Percentiles rank a stretch among this genome's conserved stretches.
Evolutionary conservation across 2,888 invertebrate genomes (phyloP).

Genomic region (Eledona agricola): DNA sequence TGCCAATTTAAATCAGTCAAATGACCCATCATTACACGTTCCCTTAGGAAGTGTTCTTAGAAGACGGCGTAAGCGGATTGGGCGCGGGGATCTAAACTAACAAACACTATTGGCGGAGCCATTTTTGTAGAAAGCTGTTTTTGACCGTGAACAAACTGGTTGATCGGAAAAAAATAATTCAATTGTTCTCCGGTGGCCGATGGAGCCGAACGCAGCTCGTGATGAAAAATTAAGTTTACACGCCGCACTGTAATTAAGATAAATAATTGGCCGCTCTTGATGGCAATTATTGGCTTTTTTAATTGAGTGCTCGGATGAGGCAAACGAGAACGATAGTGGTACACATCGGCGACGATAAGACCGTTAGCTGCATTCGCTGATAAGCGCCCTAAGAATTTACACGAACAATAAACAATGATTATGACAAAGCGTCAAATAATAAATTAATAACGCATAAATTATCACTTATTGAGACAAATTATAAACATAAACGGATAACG

Average conservation of each 20-base stretch:
- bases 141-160: conserved; percentile 30
- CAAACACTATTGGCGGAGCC: neutral
- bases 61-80: too few relatives aligned
- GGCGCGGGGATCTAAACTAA: conserved; percentile 7
- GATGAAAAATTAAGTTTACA: conserved; percentile 29
- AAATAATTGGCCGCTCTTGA: conserved; percentile 25
- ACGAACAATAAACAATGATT: conserved; percentile 19
- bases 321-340: conserved; percentile 8
- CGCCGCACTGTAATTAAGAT: conserved; percentile 29
- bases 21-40: conserved; percentile 18
- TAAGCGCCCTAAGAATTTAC: conserved; percentile 6
- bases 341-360: conserved; percentile 9
- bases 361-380: conserved; percentile 5
- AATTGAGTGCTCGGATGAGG: conserved; percentile 18
- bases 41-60: conserved; percentile 17
- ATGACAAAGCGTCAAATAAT: conserved; percentile 12
- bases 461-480: conserved; percentile 27
- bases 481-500: conserved; percentile 27
- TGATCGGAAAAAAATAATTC: conserved; percentile 21
- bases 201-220: conserved; percentile 19
- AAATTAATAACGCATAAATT: conserved; percentile 27
- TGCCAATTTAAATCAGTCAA: conserved; percentile 13
- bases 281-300: conserved; percentile 26
- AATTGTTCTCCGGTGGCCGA: conserved; percentile 20
- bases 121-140: neutral